Percentiles rank a stretch among this genome's conserved stretches.
Evolutionary conservation across 2,888 invertebrate genomes (phyloP).

Genomic region (Alviniconcha strummeri): DNA sequence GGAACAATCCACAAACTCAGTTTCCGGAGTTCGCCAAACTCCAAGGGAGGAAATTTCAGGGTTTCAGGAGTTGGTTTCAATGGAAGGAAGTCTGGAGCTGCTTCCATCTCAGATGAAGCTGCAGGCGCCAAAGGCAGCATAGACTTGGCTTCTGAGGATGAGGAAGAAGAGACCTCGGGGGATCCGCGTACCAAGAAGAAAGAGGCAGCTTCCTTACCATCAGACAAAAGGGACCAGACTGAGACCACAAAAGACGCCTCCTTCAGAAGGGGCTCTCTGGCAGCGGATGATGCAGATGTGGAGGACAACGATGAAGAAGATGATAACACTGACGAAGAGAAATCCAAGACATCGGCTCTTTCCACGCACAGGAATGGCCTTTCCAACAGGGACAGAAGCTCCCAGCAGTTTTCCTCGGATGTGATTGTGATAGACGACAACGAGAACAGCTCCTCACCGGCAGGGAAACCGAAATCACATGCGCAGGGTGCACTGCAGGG

Average conservation of each 20-base stretch:
- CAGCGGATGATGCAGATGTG: background rate
- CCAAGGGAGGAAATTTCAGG: background rate
- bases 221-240: too few relatives aligned
- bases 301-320: constrained; percentile 21
- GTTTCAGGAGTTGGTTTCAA: too few relatives aligned
- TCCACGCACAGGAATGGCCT: background rate
- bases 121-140: background rate
- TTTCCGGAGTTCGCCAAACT: background rate
- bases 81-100: background rate
- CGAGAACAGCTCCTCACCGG: background rate
- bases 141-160: background rate
- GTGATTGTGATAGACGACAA: constrained; percentile 12
- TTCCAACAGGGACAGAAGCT: background rate
- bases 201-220: too few relatives aligned
- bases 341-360: background rate
- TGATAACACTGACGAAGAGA: background rate
- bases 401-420: background rate
- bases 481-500: too few relatives aligned
- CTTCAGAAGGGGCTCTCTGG: background rate
- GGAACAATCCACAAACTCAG: background rate
- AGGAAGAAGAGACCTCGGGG: background rate
- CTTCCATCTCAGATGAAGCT: background rate
- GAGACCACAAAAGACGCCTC: too few relatives aligned
- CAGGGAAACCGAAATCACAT: too few relatives aligned
- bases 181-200: too few relatives aligned